phyloP scores from a whole-genome alignment of 2,113 vertebrate species.

The Mirza zaza region DNA sequence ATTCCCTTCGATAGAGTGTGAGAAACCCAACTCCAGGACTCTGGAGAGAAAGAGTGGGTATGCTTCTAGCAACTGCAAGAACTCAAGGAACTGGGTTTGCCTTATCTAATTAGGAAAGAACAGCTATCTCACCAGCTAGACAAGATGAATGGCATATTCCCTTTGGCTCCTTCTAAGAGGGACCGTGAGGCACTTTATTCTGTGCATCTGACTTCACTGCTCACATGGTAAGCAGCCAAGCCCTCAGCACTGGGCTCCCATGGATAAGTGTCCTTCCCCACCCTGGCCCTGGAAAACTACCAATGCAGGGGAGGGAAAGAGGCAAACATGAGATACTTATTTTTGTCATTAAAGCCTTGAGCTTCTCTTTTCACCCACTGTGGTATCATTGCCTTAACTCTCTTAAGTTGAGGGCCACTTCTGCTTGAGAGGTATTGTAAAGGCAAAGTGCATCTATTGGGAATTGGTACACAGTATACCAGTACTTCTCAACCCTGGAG shows the following conservation, averaged over 20 bases:
- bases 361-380: neutral
- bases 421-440: neutral
- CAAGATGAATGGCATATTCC: neutral
- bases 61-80: neutral
- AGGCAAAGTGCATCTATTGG: neutral
- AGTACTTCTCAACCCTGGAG: neutral
- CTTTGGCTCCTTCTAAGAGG: neutral
- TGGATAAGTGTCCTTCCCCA: neutral
- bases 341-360: neutral
- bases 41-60: neutral
- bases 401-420: neutral
- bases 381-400: neutral
- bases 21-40: neutral
- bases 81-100: neutral
- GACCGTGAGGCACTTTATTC: neutral
- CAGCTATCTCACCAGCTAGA: neutral
- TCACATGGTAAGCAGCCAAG: neutral
- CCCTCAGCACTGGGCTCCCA: neutral
- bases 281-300: neutral
- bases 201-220: neutral
- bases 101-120: neutral
- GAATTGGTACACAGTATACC: neutral
- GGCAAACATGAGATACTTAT: neutral
- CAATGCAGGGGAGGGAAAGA: neutral
- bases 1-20: neutral